Evolutionary conservation across 2,113 vertebrate species (phyloP).

Genomic region (Hucho hucho): DNA sequence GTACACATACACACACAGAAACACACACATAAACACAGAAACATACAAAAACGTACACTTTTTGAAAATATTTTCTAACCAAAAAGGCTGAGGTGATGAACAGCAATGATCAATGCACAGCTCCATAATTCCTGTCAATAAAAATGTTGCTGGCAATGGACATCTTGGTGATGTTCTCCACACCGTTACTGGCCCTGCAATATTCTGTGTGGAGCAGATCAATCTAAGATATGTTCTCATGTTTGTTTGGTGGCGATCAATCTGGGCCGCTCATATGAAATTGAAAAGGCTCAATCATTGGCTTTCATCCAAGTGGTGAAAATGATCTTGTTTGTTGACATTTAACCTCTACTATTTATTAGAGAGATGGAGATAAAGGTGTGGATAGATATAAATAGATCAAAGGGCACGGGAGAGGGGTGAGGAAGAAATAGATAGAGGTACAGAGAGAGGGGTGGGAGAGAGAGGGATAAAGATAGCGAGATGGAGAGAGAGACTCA

Average conservation of each 20-base stretch:
- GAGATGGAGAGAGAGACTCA: slow-evolving; percentile 1
- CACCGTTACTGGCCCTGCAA: neutral
- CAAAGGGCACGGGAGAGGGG: no score
- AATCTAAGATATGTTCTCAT: slow-evolving; percentile 11
- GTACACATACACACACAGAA: neutral
- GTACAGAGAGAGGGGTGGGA: no score
- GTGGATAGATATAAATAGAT: no score
- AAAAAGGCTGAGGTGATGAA: slow-evolving; percentile 2
- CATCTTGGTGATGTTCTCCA: slow-evolving; percentile 19
- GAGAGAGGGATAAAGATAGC: no score
- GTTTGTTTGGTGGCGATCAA: slow-evolving; percentile 25
- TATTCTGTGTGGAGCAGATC: slow-evolving; percentile 20
- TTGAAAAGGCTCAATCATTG: neutral
- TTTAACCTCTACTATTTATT: neutral
- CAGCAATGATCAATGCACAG: neutral
- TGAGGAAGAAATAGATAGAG: no score
- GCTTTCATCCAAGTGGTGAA: neutral
- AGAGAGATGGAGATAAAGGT: neutral
- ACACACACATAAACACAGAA: neutral
- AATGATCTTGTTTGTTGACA: neutral
- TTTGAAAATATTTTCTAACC: neutral
- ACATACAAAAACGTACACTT: neutral
- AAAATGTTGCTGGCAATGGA: slow-evolving; percentile 23
- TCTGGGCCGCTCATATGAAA: slow-evolving; percentile 16
- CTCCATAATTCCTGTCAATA: slow-evolving; percentile 32